Conservation (phyloP, 2,113 vertebrate species). For the Mus pahari region DNA sequence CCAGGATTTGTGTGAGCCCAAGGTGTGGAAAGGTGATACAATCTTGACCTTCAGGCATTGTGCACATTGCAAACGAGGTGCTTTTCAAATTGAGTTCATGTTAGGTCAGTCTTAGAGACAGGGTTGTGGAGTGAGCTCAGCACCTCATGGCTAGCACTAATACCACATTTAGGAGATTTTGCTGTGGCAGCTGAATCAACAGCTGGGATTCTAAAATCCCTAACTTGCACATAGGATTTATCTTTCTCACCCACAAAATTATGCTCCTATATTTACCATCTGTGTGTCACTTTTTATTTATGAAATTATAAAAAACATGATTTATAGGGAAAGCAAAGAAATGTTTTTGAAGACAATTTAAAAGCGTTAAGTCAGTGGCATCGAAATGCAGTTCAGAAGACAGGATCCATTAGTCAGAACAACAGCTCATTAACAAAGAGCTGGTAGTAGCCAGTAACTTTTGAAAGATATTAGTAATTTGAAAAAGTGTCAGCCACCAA, state of each 20-base stretch:
- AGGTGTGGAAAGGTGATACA: neutral
- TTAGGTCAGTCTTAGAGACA: constrained; percentile 57
- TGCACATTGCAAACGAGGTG: constrained; percentile 1
- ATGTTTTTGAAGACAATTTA: constrained; percentile 63
- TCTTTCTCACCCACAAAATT: constrained; percentile 79
- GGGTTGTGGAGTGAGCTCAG: constrained; percentile 33
- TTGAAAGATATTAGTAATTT: constrained; percentile 51
- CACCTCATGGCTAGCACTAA: constrained; percentile 49
- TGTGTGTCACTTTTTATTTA: constrained; percentile 81
- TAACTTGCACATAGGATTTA: constrained; percentile 77
- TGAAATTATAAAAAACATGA: constrained; percentile 75
- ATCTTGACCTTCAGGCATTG: neutral
- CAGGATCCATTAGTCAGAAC: neutral
- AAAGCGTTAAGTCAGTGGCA: constrained; percentile 13
- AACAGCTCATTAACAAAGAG: constrained; percentile 66
- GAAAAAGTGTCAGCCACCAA: neutral
- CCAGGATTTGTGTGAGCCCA: neutral
- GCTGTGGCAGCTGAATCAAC: constrained; percentile 78
- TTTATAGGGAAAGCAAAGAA: constrained; percentile 66
- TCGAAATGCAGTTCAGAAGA: constrained; percentile 34
- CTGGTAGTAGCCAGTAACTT: constrained; percentile 43
- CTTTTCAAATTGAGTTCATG: constrained; percentile 47
- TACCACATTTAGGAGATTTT: constrained; percentile 67
- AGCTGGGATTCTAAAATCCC: constrained; percentile 80
- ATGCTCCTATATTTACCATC: constrained; percentile 81